Percentiles rank a stretch among this genome's conserved stretches.
Evolutionary conservation across 2,888 invertebrate species (phyloP).

Genomic region (Listrodromus nycthemerus): DNA sequence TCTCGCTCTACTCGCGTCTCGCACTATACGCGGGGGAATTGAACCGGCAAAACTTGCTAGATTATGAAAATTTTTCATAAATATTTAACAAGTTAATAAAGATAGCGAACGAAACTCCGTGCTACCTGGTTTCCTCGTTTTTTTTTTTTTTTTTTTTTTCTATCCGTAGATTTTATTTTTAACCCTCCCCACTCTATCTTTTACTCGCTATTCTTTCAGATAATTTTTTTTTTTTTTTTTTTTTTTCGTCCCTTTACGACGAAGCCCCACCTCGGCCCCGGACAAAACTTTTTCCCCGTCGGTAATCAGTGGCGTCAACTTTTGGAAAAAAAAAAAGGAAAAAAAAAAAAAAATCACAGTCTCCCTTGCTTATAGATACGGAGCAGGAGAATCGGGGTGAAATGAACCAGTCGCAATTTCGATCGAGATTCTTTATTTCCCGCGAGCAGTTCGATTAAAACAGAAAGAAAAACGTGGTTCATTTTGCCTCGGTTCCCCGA

Average conservation of each 20-base stretch:
- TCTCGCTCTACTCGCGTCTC: conserved; percentile 34
- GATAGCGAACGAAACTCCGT: conserved; percentile 63
- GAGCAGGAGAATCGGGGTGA: background rate
- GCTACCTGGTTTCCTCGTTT: conserved; percentile 35
- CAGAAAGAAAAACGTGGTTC: too few species aligned
- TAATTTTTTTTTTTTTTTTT: background rate
- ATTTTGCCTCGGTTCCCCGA: too few species aligned
- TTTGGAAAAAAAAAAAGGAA: background rate
- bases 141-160: conserved; percentile 28
- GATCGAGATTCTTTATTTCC: too few species aligned
- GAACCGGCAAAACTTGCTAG: conserved; percentile 71
- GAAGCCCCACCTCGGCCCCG: conserved; percentile 32
- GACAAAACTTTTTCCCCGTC: conserved; percentile 51
- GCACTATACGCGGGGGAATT: conserved; percentile 69
- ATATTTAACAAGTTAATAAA: conserved; percentile 72
- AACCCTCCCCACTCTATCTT: conserved; percentile 21
- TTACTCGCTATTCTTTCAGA: background rate
- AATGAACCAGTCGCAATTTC: too few species aligned
- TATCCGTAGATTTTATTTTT: conserved; percentile 61
- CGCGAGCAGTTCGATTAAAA: too few species aligned
- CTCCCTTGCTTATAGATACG: background rate
- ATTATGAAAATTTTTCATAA: conserved; percentile 75
- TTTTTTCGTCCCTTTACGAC: conserved; percentile 55
- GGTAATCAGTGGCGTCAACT: conserved; percentile 12
- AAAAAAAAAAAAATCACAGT: background rate